A percentile compares a stretch with the other conserved stretches of the same genome.
These are phyloP conservation scores for Hipparchia semele DNA, from an alignment of 2,888 invertebrate genomes.

Conservation along the genomic window DNA sequence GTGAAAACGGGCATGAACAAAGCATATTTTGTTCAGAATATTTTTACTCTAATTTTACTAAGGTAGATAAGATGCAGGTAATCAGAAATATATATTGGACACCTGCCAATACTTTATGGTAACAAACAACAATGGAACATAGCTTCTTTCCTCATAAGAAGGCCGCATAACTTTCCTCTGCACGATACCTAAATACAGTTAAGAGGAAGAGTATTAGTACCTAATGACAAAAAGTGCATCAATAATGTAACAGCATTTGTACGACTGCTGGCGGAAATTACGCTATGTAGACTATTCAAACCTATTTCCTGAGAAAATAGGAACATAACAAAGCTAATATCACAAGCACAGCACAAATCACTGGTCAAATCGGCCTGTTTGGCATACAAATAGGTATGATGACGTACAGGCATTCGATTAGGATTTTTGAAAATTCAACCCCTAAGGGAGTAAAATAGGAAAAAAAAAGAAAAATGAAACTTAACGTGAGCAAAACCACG, in stretches of 20 bases:
- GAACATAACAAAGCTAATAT: background rate
- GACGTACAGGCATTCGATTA: too few species aligned
- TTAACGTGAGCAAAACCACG: too few species aligned
- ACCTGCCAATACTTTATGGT: background rate
- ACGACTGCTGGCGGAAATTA: slow-evolving; percentile 6
- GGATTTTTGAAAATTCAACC: too few species aligned
- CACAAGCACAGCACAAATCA: too few species aligned
- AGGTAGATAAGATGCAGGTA: too few species aligned
- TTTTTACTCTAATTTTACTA: too few species aligned
- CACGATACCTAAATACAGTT: slow-evolving; percentile 8
- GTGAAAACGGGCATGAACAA: too few species aligned
- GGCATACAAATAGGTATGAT: too few species aligned
- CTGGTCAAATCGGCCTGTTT: too few species aligned
- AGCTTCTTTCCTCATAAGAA: background rate
- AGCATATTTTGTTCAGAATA: too few species aligned
- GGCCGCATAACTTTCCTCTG: slow-evolving; percentile 6
- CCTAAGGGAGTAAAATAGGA: too few species aligned
- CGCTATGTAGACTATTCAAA: background rate
- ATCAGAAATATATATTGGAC: background rate
- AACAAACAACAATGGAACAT: background rate
- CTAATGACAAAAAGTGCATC: slow-evolving; percentile 11
- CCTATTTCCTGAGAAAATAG: background rate
- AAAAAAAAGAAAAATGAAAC: too few species aligned
- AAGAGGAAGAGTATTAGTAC: background rate
- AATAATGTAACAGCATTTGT: slow-evolving; percentile 10